These are phyloP conservation scores for Eristalis arbustorum DNA, from an alignment of 2,888 invertebrate species.

Conservation along the genomic window DNA sequence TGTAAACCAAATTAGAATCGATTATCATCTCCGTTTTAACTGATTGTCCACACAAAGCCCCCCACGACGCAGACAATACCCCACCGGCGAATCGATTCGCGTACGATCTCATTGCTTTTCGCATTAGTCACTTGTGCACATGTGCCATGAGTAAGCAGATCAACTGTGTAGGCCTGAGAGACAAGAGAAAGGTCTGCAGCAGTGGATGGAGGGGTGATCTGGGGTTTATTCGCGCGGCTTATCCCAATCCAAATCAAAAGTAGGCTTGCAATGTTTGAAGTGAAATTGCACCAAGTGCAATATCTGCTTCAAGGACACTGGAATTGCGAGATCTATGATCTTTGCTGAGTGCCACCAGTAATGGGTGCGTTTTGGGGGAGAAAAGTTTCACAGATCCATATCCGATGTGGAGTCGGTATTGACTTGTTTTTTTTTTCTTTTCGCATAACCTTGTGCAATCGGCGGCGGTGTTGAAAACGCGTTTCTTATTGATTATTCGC, in stretches of 20 bases:
- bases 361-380: not conserved
- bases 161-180: not conserved
- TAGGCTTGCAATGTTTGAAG: not conserved
- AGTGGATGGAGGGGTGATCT: not conserved
- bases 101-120: not conserved
- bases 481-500: not conserved
- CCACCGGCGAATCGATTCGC: not conserved
- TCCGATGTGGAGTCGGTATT: not conserved
- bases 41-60: not conserved
- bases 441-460: not conserved
- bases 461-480: not conserved
- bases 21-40: not conserved
- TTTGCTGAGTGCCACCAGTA: not conserved
- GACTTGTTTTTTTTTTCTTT: not conserved
- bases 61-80: not conserved
- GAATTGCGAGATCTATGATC: not conserved
- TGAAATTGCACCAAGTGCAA: not conserved
- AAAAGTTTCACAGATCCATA: not conserved
- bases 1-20: not conserved
- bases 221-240: not conserved
- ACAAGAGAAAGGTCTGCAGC: not conserved
- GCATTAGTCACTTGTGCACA: not conserved
- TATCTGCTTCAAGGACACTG: not conserved
- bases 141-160: not conserved
- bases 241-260: no score